Evolutionary conservation across 2,888 invertebrate species (phyloP), one percentile per base, ranked within the genome.

Genomic region (Tetragnatha montana): DNA sequence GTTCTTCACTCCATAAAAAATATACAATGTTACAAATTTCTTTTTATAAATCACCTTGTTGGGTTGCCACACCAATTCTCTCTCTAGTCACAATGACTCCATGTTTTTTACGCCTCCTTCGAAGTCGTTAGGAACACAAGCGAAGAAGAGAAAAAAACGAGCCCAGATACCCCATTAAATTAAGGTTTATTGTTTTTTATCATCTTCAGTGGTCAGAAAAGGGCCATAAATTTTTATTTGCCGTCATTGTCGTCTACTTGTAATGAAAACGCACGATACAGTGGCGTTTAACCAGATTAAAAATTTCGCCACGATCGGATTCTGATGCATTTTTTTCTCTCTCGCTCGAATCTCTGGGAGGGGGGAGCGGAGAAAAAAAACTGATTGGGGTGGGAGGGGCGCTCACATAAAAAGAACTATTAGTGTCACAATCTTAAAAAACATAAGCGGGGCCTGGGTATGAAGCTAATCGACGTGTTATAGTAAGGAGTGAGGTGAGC

Each of bases 211-310:
- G 85, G 85, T 87, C 85, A 83, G 83, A 87, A 78, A 82, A 90
- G 85, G 87, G 83, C 87, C 87, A 90, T 90, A 90, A 90, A 90
- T 90, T 90, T 90, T 90, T 90, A 90, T 90, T 90, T 90, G 87
- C 87, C 84, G 87, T 85, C 84, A 90, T 83, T 85, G 82, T 83
- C 82, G 87, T 87, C 79, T 71, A 82, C 17, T 35, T 51, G 51
- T 87, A 87, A 90, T 83, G 90, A 89, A 85, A 87, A 90, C 83
- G 90, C 87, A 90, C 90, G 87, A 90, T 87, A 90, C 60, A 35
- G 75, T 51, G 68, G 71, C 73, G 35, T 76, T 83, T 90, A 90
- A 90, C 82, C 21, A 76, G 83, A 90, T 90, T 90, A 90, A 90
- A 90, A 90, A 90, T 87, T 87, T 90, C 90, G 90, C 87, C 90